These are phyloP conservation scores for Aphidius colemani DNA, from an alignment of 2,888 invertebrate species.

Conservation along the genomic window DNA sequence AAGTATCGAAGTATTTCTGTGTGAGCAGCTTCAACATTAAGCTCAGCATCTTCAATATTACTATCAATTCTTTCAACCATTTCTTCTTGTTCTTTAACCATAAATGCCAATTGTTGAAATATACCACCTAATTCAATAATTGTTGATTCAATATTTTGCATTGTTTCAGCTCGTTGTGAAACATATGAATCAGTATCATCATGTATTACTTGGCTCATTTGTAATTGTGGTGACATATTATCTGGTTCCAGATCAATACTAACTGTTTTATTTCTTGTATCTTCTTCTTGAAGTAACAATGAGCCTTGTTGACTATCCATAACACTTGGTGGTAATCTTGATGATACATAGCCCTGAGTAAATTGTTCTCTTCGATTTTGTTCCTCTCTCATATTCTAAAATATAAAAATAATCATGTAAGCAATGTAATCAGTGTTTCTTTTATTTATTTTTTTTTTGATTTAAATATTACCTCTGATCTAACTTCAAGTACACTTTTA, in stretches of 20 bases:
- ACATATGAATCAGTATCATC: slow-evolving; percentile 77
- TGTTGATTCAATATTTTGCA: slow-evolving; percentile 99
- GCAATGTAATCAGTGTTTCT: too few species aligned
- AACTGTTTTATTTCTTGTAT: slow-evolving; percentile 60
- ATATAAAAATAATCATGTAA: background rate
- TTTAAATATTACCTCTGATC: slow-evolving; percentile 75
- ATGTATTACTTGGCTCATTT: slow-evolving; percentile 56
- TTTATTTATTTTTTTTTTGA: too few species aligned
- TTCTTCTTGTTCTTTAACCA: slow-evolving; percentile 99
- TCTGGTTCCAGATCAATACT: slow-evolving; percentile 82
- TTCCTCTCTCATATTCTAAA: slow-evolving; percentile 89
- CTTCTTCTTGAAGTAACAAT: slow-evolving; percentile 55
- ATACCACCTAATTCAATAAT: slow-evolving; percentile 99
- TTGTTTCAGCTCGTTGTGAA: slow-evolving; percentile 92
- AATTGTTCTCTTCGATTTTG: slow-evolving; percentile 92
- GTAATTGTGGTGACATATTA: slow-evolving; percentile 55
- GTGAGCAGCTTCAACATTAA: slow-evolving; percentile 98
- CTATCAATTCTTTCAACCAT: slow-evolving; percentile 97
- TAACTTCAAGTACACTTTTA: slow-evolving; percentile 94
- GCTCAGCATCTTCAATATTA: slow-evolving; percentile 91
- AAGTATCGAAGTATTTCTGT: slow-evolving; percentile 97
- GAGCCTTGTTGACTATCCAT: slow-evolving; percentile 62
- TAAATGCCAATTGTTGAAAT: slow-evolving; percentile 92
- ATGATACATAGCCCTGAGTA: slow-evolving; percentile 70
- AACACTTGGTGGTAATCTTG: slow-evolving; percentile 68